Conservation (phyloP, 2,797 vertebrate genomes). For the Jordanella pulchra region DNA sequence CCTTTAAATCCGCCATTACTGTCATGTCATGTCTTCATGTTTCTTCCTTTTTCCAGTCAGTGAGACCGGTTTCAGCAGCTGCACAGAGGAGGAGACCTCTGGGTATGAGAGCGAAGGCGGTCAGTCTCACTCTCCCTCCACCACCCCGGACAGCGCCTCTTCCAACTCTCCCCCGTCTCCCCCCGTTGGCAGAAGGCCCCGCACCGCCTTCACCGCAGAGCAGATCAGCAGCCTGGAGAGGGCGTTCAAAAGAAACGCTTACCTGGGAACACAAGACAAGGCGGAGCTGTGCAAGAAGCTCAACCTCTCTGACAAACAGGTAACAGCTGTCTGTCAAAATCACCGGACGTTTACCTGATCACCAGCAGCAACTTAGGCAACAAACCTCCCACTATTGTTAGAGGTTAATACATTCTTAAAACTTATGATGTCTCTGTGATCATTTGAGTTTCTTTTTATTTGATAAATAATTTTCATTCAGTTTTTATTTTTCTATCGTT, state of each 20-base stretch:
- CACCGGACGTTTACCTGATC: neutral
- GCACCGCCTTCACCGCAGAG: slow-evolving; percentile 81
- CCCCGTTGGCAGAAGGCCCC: slow-evolving; percentile 71
- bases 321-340: slow-evolving; percentile 17
- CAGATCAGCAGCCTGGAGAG: slow-evolving; percentile 81
- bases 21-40: neutral
- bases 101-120: slow-evolving; percentile 81
- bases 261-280: slow-evolving; percentile 82
- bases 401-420: neutral
- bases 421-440: neutral
- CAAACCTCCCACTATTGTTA: neutral
- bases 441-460: neutral
- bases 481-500: neutral
- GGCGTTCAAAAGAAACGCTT: slow-evolving; percentile 80
- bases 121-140: slow-evolving; percentile 63
- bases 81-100: slow-evolving; percentile 79
- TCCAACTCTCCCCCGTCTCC: slow-evolving; percentile 43
- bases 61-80: slow-evolving; percentile 68
- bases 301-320: slow-evolving; percentile 83
- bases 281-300: slow-evolving; percentile 81
- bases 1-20: too few relatives aligned
- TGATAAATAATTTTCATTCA: neutral
- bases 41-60: slow-evolving; percentile 29
- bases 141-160: slow-evolving; percentile 16
- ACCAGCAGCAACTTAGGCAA: neutral